Evolutionary conservation across 1,140 invertebrate genomes (phyloP).

Genomic region (Caenorhabditis tropicalis): DNA sequence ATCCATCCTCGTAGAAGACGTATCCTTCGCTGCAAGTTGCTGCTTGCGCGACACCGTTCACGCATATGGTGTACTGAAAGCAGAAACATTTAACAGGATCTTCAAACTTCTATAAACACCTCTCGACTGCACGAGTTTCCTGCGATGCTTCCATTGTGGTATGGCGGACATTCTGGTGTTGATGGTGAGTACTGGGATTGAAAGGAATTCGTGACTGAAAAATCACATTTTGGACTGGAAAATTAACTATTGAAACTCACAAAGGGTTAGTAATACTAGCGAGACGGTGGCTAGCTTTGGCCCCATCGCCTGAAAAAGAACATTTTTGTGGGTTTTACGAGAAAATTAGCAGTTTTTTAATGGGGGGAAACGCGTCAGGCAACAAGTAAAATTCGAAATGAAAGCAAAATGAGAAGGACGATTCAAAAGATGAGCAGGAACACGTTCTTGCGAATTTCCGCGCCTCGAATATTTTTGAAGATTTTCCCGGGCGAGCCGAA

Average conservation of each 20-base stretch:
- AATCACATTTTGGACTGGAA: no score
- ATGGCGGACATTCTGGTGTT: neutral
- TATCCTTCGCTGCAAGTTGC: neutral
- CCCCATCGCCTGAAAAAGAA: constrained; percentile 31
- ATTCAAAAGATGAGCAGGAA: neutral
- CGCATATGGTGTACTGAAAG: constrained; percentile 9
- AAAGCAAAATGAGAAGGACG: neutral
- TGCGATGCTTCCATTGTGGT: constrained; percentile 20
- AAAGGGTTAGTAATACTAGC: constrained; percentile 18
- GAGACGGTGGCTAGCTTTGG: constrained; percentile 13
- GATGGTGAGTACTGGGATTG: constrained; percentile 1
- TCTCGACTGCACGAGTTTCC: neutral
- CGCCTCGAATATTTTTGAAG: neutral
- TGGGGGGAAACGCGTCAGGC: no score
- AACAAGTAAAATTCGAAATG: neutral
- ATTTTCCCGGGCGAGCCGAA: neutral
- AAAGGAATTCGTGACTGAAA: neutral
- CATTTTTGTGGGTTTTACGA: neutral
- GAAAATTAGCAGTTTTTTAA: neutral
- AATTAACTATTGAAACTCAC: neutral
- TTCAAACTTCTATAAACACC: neutral
- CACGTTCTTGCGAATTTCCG: neutral
- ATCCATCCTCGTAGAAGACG: constrained; percentile 1
- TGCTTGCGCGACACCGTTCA: constrained; percentile 6
- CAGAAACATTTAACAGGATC: neutral